Evolutionary conservation across 2,888 invertebrate species (phyloP).

Genomic region (Caradrina clavipalpis): DNA sequence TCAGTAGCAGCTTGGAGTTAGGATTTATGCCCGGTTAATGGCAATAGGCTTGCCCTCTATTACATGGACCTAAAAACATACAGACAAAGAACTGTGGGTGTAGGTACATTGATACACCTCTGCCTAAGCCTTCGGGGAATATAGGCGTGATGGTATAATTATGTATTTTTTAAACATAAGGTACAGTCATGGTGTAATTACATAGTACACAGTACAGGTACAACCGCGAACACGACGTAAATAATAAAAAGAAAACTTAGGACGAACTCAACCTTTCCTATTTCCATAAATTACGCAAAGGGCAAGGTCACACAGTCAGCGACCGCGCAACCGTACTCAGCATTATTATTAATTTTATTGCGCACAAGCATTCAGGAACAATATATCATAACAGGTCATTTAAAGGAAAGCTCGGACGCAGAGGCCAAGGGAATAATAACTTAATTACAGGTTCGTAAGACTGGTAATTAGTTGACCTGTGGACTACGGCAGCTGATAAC

Average conservation of each 20-base stretch:
- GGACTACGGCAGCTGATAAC: slow-evolving; percentile 19
- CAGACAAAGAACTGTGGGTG: too few relatives aligned
- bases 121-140: too few relatives aligned
- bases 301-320: slow-evolving; percentile 57
- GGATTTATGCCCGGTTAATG: too few relatives aligned
- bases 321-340: slow-evolving; percentile 44
- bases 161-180: slow-evolving; percentile 27
- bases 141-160: too few relatives aligned
- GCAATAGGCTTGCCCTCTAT: too few relatives aligned
- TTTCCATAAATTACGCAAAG: slow-evolving; percentile 62
- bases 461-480: slow-evolving; percentile 50
- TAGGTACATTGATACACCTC: too few relatives aligned
- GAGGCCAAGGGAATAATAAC: slow-evolving; percentile 46
- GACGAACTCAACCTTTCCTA: slow-evolving; percentile 46
- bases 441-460: slow-evolving; percentile 52
- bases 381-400: slow-evolving; percentile 72
- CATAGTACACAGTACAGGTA: neutral
- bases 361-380: slow-evolving; percentile 65
- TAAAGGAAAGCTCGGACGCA: slow-evolving; percentile 41
- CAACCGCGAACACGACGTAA: slow-evolving; percentile 27
- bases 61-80: too few relatives aligned
- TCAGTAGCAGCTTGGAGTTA: too few relatives aligned
- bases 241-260: slow-evolving; percentile 55
- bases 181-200: too few relatives aligned
- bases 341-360: slow-evolving; percentile 67